phyloP scores from a whole-genome alignment of 2,113 vertebrate genomes.

The Thryonomys swinderianus region DNA sequence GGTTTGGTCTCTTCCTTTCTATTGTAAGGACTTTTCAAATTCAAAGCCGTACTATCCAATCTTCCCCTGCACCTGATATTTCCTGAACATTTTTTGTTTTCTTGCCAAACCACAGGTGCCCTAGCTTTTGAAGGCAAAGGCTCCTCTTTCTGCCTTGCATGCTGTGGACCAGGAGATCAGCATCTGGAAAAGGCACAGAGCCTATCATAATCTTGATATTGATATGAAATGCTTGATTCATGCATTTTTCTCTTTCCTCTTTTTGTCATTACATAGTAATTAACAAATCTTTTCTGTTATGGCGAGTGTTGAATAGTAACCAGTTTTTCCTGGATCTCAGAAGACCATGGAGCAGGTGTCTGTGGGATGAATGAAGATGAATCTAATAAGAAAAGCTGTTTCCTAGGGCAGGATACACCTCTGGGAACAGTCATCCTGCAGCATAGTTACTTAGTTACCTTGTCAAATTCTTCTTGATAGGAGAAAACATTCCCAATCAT shows the following conservation, averaged over 20 bases:
- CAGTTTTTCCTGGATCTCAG: conserved; percentile 1
- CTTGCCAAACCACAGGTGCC: not conserved
- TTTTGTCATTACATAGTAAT: not conserved
- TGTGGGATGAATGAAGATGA: not conserved
- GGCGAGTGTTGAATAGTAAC: not conserved
- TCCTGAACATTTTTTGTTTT: conserved; percentile 59
- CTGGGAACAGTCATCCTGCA: not conserved
- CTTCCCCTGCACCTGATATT: conserved; percentile 41
- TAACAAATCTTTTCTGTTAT: conserved; percentile 2
- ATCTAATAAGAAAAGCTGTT: not conserved
- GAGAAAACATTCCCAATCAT: not conserved
- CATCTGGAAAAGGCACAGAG: not conserved
- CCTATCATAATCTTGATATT: not conserved
- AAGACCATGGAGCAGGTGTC: not conserved
- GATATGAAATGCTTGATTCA: conserved; percentile 12
- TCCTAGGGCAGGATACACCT: not conserved
- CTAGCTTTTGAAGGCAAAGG: conserved; percentile 39
- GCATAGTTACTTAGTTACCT: not conserved
- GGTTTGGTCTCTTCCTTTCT: conserved; percentile 12
- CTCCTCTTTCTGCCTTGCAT: not conserved
- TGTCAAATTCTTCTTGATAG: conserved; percentile 8
- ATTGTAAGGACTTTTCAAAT: conserved; percentile 40
- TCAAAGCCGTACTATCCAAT: conserved; percentile 41
- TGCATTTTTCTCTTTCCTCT: not conserved
- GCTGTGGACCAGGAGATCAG: not conserved